A percentile compares a stretch with the other conserved stretches of the same genome.
phyloP scores from a whole-genome alignment of 1,140 invertebrate genomes.

The Camponotus floridanus region DNA sequence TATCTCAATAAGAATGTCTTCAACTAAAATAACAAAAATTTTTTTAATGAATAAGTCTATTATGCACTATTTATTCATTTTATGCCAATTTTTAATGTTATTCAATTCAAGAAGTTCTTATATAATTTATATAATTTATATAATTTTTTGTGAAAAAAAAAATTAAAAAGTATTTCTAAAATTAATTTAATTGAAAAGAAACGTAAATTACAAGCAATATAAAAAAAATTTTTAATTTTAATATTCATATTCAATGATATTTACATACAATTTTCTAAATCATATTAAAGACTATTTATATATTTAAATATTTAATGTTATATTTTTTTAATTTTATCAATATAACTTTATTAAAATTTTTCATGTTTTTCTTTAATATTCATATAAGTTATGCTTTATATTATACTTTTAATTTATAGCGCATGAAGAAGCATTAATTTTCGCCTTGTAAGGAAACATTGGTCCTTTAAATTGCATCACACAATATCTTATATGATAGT shows the following conservation, averaged over 20 bases:
- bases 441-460: slow-evolving; percentile 12
- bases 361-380: no score
- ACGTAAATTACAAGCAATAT: background rate
- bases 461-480: background rate
- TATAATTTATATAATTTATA: no score
- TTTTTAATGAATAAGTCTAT: background rate
- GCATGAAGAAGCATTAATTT: background rate
- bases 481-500: slow-evolving; percentile 41
- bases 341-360: background rate
- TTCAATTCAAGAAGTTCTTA: no score
- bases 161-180: background rate
- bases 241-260: background rate
- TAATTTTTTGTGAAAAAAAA: no score
- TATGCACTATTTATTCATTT: background rate
- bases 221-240: background rate
- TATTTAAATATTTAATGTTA: background rate
- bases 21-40: background rate
- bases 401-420: background rate
- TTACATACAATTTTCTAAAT: background rate
- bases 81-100: background rate
- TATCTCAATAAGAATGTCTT: slow-evolving; percentile 75
- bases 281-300: background rate
- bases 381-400: background rate
- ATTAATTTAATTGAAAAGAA: background rate
- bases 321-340: background rate